phyloP scores from a whole-genome alignment of 2,888 invertebrate species.

The Melieria crassipennis region DNA sequence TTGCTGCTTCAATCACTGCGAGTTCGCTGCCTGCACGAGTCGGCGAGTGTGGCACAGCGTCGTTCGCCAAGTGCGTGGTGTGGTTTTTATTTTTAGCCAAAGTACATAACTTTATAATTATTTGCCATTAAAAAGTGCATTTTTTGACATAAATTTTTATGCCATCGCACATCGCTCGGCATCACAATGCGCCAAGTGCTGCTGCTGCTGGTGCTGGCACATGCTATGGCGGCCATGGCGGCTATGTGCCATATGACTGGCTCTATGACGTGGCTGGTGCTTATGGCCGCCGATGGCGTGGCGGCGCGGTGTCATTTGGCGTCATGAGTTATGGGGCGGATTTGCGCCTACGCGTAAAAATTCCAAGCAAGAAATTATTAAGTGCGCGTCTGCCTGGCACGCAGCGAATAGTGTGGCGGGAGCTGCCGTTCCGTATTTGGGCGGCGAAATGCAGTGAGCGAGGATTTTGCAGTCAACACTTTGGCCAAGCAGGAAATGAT shows the following conservation, averaged over 20 bases:
- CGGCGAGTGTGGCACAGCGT: no score
- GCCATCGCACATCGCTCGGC: no score
- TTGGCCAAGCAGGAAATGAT: slow-evolving; percentile 6
- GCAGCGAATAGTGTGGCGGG: no score
- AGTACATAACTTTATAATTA: no score
- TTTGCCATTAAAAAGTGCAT: no score
- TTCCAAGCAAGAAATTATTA: slow-evolving; percentile 26
- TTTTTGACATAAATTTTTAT: no score
- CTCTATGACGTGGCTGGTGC: slow-evolving; percentile 4
- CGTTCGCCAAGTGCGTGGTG: no score
- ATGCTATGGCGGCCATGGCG: background rate
- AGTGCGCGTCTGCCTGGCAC: no score
- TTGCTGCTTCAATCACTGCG: no score
- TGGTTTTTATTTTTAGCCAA: no score
- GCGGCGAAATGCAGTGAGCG: background rate
- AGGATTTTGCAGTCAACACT: slow-evolving; percentile 14
- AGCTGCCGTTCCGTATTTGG: no score
- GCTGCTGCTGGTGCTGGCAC: background rate
- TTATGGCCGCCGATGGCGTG: slow-evolving; percentile 12
- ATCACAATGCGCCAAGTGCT: background rate
- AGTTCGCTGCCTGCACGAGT: no score
- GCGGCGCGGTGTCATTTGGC: slow-evolving; percentile 43
- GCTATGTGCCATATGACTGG: background rate
- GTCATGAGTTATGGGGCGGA: slow-evolving; percentile 47
- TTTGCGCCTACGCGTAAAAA: slow-evolving; percentile 47